Base-by-base conservation (phyloP, 2,888 invertebrate species). In the Ernsta delagoae region DNA sequence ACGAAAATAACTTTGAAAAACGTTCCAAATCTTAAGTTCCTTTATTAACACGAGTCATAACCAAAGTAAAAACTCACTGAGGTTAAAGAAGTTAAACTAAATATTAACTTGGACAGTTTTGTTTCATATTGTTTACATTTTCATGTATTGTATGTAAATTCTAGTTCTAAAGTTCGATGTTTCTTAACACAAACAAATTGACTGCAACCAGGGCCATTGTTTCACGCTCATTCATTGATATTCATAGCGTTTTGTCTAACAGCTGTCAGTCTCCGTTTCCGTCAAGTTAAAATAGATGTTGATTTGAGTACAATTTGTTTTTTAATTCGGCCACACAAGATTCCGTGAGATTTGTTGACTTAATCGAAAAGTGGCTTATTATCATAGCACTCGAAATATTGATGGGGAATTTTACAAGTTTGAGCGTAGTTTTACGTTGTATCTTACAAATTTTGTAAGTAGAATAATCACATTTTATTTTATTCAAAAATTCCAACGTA, bases 271-370 rank as follows among this genome's bases (percentile, higher is more conserved):
- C 31, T 8, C 5, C 48, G 34, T 62, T 62, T 62, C 61, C 62
- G 57, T 59, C 45, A 16, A 36, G 16, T 57, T 56, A 24, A 69
- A 69, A 69, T 63, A 43, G 50, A 69, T 59, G 69, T 59, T 43
- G 63, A 63, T 63, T 53, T 53, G 69, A 59, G 11, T 41, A 69
- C 63, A 63, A 66, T 66, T 69, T 59, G 59, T 34, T 59, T 68
- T 65, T 68, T 56, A 65, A 70, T 62, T 56, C 39, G 70, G 53
- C 70, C 70, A 70, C 70, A 70, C 70, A 70, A 61, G 61, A 65
- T 24, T 41, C 57, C 34, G 12, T 56, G 1, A 59, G 34, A 53
- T 59, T 63, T 67, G 69, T 69, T 69, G 41, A 63, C 63, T 63
- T 43, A 63, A 69, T 69, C 59, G 59, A n/a, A 54, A 56, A 24